These are phyloP conservation scores for Lerista edwardsae DNA, from an alignment of 2,797 vertebrate species.

Conservation along the genomic window DNA sequence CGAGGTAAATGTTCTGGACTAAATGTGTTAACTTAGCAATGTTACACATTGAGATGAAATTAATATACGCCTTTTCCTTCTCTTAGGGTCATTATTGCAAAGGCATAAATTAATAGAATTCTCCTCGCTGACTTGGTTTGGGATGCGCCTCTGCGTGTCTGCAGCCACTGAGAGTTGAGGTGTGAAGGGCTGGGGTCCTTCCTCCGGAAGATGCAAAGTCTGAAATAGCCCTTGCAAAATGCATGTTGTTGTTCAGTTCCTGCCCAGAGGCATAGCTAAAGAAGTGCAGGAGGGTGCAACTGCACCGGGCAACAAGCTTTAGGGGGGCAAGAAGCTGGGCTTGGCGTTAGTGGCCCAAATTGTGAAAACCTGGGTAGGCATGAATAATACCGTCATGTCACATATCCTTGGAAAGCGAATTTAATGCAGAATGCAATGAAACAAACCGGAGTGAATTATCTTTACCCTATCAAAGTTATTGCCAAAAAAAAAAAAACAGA, in stretches of 20 bases:
- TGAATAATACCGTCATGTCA: no score
- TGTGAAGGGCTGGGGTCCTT: slow-evolving; percentile 9
- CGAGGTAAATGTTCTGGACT: slow-evolving; percentile 55
- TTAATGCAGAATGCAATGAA: no score
- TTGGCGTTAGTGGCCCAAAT: no score
- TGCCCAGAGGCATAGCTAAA: no score
- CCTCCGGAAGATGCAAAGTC: slow-evolving; percentile 44
- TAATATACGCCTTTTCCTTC: slow-evolving; percentile 77
- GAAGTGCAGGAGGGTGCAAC: no score
- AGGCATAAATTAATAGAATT: slow-evolving; percentile 78
- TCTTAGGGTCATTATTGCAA: slow-evolving; percentile 77
- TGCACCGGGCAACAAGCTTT: no score
- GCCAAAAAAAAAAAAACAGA: no score
- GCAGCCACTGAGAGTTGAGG: slow-evolving; percentile 56
- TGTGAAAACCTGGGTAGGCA: no score
- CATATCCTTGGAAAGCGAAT: no score
- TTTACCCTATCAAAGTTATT: no score
- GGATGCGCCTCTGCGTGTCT: slow-evolving; percentile 73
- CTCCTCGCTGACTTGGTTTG: slow-evolving; percentile 71
- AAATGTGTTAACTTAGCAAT: slow-evolving; percentile 73
- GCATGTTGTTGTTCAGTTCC: slow-evolving; percentile 11
- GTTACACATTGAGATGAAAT: slow-evolving; percentile 74
- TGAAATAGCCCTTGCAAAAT: slow-evolving; percentile 52
- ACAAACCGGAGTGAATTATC: no score
- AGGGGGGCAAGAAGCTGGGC: no score